phyloP scores from a whole-genome alignment of 2,113 vertebrate genomes.

The Heloderma charlesbogerti region DNA sequence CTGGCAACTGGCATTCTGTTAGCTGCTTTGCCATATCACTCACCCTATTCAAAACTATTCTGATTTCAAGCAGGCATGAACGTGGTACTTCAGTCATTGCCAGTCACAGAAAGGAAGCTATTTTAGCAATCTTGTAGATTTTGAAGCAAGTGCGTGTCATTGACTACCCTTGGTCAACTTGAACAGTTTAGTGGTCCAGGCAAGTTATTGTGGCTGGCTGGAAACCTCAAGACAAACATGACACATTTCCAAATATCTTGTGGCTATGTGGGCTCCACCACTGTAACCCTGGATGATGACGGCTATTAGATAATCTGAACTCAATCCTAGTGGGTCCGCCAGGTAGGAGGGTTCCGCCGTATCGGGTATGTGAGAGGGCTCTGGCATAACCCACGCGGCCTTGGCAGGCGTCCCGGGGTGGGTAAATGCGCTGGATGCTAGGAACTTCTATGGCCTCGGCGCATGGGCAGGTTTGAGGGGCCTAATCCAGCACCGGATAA shows the following conservation, averaged over 20 bases:
- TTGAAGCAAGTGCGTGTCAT: slow-evolving; percentile 29
- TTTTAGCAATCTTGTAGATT: not conserved
- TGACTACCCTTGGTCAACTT: slow-evolving; percentile 21
- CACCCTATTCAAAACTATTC: not conserved
- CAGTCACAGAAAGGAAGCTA: not conserved
- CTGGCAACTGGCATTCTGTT: slow-evolving; percentile 4
- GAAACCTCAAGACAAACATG: slow-evolving; percentile 67
- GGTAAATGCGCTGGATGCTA: too few relatives aligned
- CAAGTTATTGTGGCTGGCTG: slow-evolving; percentile 52
- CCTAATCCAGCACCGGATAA: too few relatives aligned
- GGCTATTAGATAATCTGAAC: too few relatives aligned
- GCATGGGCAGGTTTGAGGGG: too few relatives aligned
- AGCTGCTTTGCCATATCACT: not conserved
- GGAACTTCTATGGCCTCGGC: too few relatives aligned
- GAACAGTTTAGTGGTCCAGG: slow-evolving; percentile 25
- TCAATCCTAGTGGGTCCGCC: too few relatives aligned
- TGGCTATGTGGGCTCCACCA: slow-evolving; percentile 40
- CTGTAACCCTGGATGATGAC: too few relatives aligned
- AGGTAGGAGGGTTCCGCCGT: too few relatives aligned
- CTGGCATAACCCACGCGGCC: too few relatives aligned
- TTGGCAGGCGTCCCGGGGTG: too few relatives aligned
- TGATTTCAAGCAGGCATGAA: not conserved
- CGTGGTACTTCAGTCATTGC: too few relatives aligned
- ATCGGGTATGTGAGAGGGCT: too few relatives aligned
- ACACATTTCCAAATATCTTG: slow-evolving; percentile 52